These are phyloP conservation scores for Sinella curviseta DNA, from an alignment of 1,140 invertebrate genomes.

Conservation along the genomic window DNA sequence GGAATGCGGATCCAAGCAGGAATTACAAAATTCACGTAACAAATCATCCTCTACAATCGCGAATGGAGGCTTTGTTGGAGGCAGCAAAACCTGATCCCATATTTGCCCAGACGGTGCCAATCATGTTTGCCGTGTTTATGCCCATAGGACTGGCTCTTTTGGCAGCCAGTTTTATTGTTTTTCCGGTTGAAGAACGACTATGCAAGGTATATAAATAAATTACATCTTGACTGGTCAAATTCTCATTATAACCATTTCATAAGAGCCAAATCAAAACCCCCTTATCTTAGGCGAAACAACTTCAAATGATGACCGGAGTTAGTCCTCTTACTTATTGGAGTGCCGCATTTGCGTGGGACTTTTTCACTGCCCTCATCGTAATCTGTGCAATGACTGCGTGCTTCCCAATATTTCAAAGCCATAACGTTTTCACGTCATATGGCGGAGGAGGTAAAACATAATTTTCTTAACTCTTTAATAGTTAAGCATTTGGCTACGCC, in stretches of 20 bases:
- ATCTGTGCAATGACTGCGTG: constrained; percentile 41
- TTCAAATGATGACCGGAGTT: constrained; percentile 76
- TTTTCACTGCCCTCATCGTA: constrained; percentile 36
- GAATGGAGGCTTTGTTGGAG: constrained; percentile 33
- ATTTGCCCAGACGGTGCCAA: constrained; percentile 34
- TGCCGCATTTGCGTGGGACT: constrained; percentile 46
- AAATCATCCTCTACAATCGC: constrained; percentile 67
- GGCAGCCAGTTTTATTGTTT: constrained; percentile 72
- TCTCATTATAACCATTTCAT: background rate
- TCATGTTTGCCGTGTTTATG: constrained; percentile 46
- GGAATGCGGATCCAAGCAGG: constrained; percentile 50
- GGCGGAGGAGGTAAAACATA: constrained; percentile 36
- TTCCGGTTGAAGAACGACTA: constrained; percentile 64
- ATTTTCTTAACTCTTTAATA: background rate
- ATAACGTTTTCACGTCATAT: constrained; percentile 43
- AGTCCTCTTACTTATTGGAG: constrained; percentile 70
- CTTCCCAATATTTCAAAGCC: constrained; percentile 46
- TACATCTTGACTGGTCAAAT: background rate
- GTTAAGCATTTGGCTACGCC: background rate
- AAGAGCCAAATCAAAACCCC: constrained; percentile 3
- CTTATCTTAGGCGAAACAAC: constrained; percentile 61
- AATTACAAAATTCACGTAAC: constrained; percentile 60
- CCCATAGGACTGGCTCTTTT: constrained; percentile 62
- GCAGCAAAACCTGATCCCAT: constrained; percentile 44
- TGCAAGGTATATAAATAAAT: constrained; percentile 50